Conservation (phyloP, 1,140 invertebrate species). For the Brachionus sp. region DNA sequence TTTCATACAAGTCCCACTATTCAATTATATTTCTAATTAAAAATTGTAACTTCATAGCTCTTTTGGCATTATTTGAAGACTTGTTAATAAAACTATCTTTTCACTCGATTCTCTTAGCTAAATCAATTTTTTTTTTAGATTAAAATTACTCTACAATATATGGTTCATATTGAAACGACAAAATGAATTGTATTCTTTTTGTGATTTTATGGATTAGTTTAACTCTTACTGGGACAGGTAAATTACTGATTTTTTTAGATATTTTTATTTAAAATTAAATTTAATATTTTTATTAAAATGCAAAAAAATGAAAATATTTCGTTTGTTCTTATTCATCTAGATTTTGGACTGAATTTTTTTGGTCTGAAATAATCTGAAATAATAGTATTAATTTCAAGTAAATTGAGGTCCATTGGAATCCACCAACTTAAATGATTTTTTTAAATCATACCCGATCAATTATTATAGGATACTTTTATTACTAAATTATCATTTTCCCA, state of each 20-base stretch:
- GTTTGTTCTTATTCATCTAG: too few relatives aligned
- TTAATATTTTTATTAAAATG: too few relatives aligned
- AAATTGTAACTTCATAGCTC: constrained; percentile 16
- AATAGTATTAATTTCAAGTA: too few relatives aligned
- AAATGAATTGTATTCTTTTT: constrained; percentile 20
- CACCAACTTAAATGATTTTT: too few relatives aligned
- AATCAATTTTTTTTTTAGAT: constrained; percentile 24
- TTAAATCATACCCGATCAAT: too few relatives aligned
- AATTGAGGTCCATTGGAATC: too few relatives aligned
- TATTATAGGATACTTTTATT: too few relatives aligned
- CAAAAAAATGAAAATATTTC: too few relatives aligned
- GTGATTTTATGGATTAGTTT: not conserved
- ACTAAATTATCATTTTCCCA: too few relatives aligned
- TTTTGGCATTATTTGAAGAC: not conserved
- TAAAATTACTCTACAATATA: not conserved
- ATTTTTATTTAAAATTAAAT: too few relatives aligned
- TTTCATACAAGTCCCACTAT: constrained; percentile 10
- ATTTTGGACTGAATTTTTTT: too few relatives aligned
- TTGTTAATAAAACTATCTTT: not conserved
- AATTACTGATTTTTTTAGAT: not conserved
- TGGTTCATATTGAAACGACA: not conserved
- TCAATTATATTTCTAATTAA: not conserved
- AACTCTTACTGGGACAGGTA: not conserved
- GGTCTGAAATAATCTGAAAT: too few relatives aligned
- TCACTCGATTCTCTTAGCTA: not conserved